A percentile compares a stretch with the other conserved stretches of the same genome.
Conservation (phyloP, 2,888 invertebrate genomes). For the Latrodectus hesperus region DNA sequence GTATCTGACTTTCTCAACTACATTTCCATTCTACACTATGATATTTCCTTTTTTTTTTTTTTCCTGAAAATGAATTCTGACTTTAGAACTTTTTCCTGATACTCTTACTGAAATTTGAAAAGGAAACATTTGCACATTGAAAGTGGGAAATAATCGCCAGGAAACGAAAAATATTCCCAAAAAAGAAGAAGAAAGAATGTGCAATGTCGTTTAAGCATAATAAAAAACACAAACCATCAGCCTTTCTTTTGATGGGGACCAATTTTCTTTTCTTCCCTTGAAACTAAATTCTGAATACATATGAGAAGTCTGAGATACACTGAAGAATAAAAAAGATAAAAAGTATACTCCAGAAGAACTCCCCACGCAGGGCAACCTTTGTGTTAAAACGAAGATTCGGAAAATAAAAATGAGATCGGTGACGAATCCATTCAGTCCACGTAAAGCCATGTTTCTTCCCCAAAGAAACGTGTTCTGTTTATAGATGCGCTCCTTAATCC, state of each 20-base stretch:
- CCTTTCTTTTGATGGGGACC: not conserved
- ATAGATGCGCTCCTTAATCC: conserved; percentile 50
- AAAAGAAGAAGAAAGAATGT: too few species aligned
- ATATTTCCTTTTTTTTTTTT: too few species aligned
- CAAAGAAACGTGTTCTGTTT: conserved; percentile 53
- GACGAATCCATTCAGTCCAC: conserved; percentile 42
- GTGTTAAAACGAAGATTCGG: conserved; percentile 17
- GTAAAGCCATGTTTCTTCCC: conserved; percentile 53
- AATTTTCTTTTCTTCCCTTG: not conserved
- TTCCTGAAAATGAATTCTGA: too few species aligned
- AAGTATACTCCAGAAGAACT: not conserved
- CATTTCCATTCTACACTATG: too few species aligned
- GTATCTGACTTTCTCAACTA: too few species aligned
- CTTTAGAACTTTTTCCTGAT: too few species aligned
- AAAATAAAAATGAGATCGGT: conserved; percentile 18
- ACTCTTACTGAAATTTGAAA: too few species aligned
- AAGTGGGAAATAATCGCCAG: too few species aligned
- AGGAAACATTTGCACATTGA: too few species aligned
- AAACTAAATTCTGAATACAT: not conserved
- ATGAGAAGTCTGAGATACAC: not conserved
- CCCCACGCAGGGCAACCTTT: conserved; percentile 8
- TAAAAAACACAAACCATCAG: too few species aligned
- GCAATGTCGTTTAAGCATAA: too few species aligned
- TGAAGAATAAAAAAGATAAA: conserved; percentile 2
- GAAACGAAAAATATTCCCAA: too few species aligned